Base-by-base conservation (phyloP, 2,888 invertebrate genomes). In the Agonopterix alstromeriana region DNA sequence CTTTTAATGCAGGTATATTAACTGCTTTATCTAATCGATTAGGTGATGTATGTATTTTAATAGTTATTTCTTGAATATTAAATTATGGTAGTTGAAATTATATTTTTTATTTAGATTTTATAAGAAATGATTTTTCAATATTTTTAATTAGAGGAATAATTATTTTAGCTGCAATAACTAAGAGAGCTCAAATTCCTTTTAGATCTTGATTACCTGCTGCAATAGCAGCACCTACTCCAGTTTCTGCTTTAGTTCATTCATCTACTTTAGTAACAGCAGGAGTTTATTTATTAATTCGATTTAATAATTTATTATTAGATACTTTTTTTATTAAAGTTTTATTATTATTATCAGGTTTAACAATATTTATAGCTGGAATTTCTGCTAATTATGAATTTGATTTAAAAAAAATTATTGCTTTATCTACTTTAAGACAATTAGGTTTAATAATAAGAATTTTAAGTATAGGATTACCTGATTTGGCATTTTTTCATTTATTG, bases 171-270 rank as follows among this genome's bases (percentile, higher is more conserved):
- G 89, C 90, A 47, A 91, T 94, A 83, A 94, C 94, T 52, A 95
- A 95, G 80, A 94, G 94, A 59, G 94, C 94, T 69, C 94, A 95
- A 78, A 91, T 94, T 89, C 94, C 94, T 44, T 95, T 95, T 92
- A 93, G 93, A 54, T 90, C 93, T 43, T 95, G 94, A 63, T 77
- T 94, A 45, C 94, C 94, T 0, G 92, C 92, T 0, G 94, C 94
- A 42, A 94, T 94, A 77, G 93, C 93, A 0, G 94, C 94, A 43
- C 94, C 94, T 36, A 94, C 94, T 0, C 94, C 94, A 8, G 92
- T 94, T 49, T 93, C 93, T n/a, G 90, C 93, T 52, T 90, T 94
- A 81, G 94, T 76, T 42, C 94, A 94, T 90, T 94, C 94, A 55
- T 94, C 94, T 3, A 94, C 94, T 55, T 90, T 95, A 73, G 94